Base-by-base conservation (phyloP, 2,797 vertebrate species). In the Hybognathus amarus region DNA sequence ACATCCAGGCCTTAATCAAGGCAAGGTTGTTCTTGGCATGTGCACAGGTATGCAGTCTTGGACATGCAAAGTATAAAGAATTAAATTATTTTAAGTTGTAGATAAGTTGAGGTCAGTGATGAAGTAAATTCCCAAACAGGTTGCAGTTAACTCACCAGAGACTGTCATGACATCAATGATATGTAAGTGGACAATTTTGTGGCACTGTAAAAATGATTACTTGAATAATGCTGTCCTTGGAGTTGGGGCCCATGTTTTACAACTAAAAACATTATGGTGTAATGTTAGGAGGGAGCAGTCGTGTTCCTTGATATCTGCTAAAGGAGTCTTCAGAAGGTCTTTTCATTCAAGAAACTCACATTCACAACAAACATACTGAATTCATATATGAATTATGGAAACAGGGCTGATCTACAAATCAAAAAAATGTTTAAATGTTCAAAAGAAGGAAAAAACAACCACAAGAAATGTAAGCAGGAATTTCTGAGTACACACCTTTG, bases 21-120 rank as follows among this genome's bases (percentile, higher is more conserved):
- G 61, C 77, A 54, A 38, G 87, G 82, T 89, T 88, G 79, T 82
- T 75, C 22, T 89, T 91, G 89, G 89, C 88, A 84, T 50, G 69
- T 67, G 27, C 66, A 77, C 64, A 84, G 83, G 85, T 89, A 79
- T 74, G 73, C 82, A 85, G 40, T 63, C 70, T 80, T 87, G 86
- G 52, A 85, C 83, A 85, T 87, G 73, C 71, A 64, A 88, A 87
- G 82, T 83, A 85, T 83, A 68, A 85, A 79, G 71, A 61, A 79
- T 69, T 56, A 80, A 84, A 88, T 86, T 40, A 86, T 73, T 77
- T 33, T 33, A 61, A 73, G 76, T 87, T 77, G 66, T 38, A 81
- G 86, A 75, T 82, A 82, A 76, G 54, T 63, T 73, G 74, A 73
- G 33, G 45, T 59, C 83, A 56, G 54, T 83, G 82, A 85, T 77